Evolutionary conservation across 2,797 vertebrate genomes (phyloP), one percentile per base, ranked within the genome.

Genomic region (Serranus cabrilla): DNA sequence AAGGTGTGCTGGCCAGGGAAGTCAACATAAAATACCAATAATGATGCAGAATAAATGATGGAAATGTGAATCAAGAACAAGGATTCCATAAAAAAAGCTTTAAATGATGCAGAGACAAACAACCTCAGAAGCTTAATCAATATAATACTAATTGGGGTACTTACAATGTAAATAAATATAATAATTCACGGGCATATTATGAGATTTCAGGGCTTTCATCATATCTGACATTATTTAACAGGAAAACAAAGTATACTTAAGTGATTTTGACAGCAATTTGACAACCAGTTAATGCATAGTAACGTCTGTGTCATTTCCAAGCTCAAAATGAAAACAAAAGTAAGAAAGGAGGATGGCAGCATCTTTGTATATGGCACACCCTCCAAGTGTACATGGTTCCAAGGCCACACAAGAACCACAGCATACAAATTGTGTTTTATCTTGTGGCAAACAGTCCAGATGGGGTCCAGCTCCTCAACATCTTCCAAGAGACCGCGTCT

Each of bases 261-360:
- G 37, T 21, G 13, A 57, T 37, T 59, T 54, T 31, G 54, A 67
- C 17, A 31, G 7, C 43, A 45, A 51, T 71, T 49, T 50, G 55
- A 58, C 11, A 60, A 45, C 34, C 14, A 4, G 17, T 45, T 21
- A 14, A 43, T 42, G 23, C 49, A 55, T 20, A 56, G 43, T 17
- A 60, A 64, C 18, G 21, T 67, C 39, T 39, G 16, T 47, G 31
- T 51, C 31, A 78, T 65, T 71, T 56, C 34, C 0, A n/a, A n/a
- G n/a, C n/a, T n/a, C n/a, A n/a, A n/a, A n/a, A n/a, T n/a, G n/a
- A n/a, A n/a, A n/a, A n/a, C n/a, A n/a, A n/a, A 18, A 55, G 14
- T 17, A 37, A 31, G 46, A 40, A 18, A 69, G 43, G 52, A 55
- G n/a, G 45, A 17, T 16, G 40, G 34, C 40, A 54, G 40, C 34